Base-by-base conservation (phyloP, 2,888 invertebrate genomes). In the Tenthredo amoena region DNA sequence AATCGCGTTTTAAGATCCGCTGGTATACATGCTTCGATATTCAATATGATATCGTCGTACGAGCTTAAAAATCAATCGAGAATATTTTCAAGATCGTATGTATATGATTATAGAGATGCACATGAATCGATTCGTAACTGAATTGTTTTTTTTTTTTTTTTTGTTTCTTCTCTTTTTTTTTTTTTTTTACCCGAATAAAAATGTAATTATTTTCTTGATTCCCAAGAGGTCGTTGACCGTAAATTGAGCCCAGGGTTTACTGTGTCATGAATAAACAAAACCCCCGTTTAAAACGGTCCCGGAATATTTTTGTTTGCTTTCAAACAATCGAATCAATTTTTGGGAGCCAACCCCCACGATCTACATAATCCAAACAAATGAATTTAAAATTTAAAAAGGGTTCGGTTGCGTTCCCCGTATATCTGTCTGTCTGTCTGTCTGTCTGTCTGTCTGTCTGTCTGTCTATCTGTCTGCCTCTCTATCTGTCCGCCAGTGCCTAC, bases 321-420 rank as follows among this genome's bases (percentile, higher is more conserved):
- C 86, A 89, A 88, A 89, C 90, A 89, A 89, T 90, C 89, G 89
- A 91, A 90, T 91, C 90, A 90, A 91, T 91, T 91, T 91, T 92
- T 91, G 88, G 88, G 88, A 50, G 85, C 87, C 47, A 84, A 77
- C 85, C 85, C 84, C 86, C 82, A 77, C 86, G 88, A 88, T 91
- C 89, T 90, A 89, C 91, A 91, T 92, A 92, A 92, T 92, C 91
- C 91, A 88, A 86, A 87, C 86, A 89, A 89, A 90, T 91, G 89
- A 90, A 91, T 92, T 91, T 90, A 88, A 89, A 90, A 91, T 90
- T 89, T 87, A 86, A 89, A 89, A 87, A 89, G 88, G 83, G 83
- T 65, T 83, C 68, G 62, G 79, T 62, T 81, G 21, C 62, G n/a
- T 62, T 81, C n/a, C 55, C 50, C 77, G 55, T 77, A 18, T n/a